Percentiles rank a stretch among this genome's conserved stretches.
Conservation (phyloP, 2,888 invertebrate species). For the Blastobasis adustella region DNA sequence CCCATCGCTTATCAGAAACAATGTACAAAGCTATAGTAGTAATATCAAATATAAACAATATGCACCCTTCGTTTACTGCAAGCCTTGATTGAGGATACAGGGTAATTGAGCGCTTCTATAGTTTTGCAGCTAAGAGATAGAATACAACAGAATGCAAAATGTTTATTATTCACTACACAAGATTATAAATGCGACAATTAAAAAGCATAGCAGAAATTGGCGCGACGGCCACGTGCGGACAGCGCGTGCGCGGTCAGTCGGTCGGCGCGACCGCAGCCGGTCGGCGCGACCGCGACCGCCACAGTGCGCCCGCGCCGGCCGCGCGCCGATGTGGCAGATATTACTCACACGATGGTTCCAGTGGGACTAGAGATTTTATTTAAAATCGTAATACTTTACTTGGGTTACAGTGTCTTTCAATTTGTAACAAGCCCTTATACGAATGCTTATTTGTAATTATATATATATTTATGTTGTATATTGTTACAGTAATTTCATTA, state of each 20-base stretch:
- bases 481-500: conserved; percentile 75
- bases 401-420: conserved; percentile 78
- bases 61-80: conserved; percentile 75
- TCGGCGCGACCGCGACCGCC: conserved; percentile 13
- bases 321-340: conserved; percentile 37
- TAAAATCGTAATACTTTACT: conserved; percentile 72
- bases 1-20: conserved; percentile 81
- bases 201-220: conserved; percentile 62
- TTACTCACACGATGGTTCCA: conserved; percentile 72
- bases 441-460: conserved; percentile 74
- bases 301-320: conserved; percentile 19
- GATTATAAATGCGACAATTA: conserved; percentile 65
- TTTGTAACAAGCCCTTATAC: conserved; percentile 78
- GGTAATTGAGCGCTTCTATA: conserved; percentile 72
- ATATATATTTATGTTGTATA: conserved; percentile 63
- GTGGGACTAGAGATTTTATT: conserved; percentile 82
- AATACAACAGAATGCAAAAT: conserved; percentile 68
- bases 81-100: conserved; percentile 72
- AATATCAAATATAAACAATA: conserved; percentile 76
- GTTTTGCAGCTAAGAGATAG: conserved; percentile 65
- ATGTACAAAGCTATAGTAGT: conserved; percentile 82
- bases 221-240: conserved; percentile 15
- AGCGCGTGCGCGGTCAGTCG: conserved; percentile 25
- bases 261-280: conserved; percentile 28
- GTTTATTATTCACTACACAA: conserved; percentile 67